A percentile compares a stretch with the other conserved stretches of the same genome.
phyloP scores from a whole-genome alignment of 2,888 invertebrate genomes.

The Seira sanloemensis region DNA sequence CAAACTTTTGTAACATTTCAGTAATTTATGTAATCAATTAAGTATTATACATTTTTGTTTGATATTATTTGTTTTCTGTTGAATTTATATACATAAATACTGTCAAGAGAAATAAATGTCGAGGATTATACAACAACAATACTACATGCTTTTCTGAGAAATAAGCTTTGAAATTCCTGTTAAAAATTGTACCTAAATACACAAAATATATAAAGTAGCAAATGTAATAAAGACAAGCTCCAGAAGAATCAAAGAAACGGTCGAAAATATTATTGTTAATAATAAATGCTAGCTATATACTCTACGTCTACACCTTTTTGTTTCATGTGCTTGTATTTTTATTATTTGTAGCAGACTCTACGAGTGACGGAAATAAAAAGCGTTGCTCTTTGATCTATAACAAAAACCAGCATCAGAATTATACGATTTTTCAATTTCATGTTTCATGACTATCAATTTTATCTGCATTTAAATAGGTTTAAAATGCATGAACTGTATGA shows the following conservation, averaged over 20 bases:
- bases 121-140: background rate
- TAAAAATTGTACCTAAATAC: slow-evolving; percentile 64
- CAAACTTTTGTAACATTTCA: slow-evolving; percentile 67
- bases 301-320: background rate
- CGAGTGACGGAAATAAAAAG: background rate
- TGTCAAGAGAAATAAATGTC: background rate
- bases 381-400: no score
- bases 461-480: no score
- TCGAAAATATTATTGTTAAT: background rate
- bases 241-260: background rate
- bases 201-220: background rate
- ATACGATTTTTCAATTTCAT: no score
- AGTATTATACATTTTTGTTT: slow-evolving; percentile 64
- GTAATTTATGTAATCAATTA: slow-evolving; percentile 65
- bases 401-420: no score
- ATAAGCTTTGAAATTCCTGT: slow-evolving; percentile 62
- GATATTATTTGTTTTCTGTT: slow-evolving; percentile 53
- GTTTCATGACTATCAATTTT: no score
- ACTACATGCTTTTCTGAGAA: slow-evolving; percentile 37
- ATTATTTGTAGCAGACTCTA: slow-evolving; percentile 40
- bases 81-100: slow-evolving; percentile 39
- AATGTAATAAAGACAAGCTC: slow-evolving; percentile 1
- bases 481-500: no score
- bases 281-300: background rate
- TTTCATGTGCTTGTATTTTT: slow-evolving; percentile 40